Evolutionary conservation across 2,797 vertebrate species (phyloP), one percentile per base, ranked within the genome.

Genomic region (Hozukius guyotensis): DNA sequence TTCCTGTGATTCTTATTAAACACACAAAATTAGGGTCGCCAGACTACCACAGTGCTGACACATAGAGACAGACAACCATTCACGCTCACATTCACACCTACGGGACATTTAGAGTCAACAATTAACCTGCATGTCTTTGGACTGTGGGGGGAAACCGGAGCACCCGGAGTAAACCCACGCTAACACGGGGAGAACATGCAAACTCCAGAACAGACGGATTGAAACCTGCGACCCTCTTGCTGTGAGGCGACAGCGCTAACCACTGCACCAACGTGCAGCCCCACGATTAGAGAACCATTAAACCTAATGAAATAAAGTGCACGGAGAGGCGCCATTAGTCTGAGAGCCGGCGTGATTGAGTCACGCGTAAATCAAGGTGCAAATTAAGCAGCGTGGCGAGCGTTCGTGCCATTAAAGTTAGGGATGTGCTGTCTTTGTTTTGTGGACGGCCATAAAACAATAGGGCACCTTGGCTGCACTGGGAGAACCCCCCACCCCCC

Each of bases 261-360:
- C 46, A 20, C 46, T 20, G 46, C 46, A 20, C 46, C 18, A 20
- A 18, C 46, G 18, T 49, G 46, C 46, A 49, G 46, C 46, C 46
- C 46, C 18, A 2, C 42, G 6, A 46, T 52, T 20, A 52, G 20
- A 82, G 76, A 71, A 46, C 78, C 77, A 90, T 92, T 92, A 89
- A 85, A 88, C 2, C 7, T 81, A 89, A 93, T 92, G 75, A 88
- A 91, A 89, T 88, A 87, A 92, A 91, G 79, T 64, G 82, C 71
- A 73, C 3, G 8, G 72, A 84, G 86, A 85, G 16, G 46, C 57
- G 46, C 81, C 83, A 86, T 91, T 89, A 92, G 86, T 82, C 80
- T 88, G 79, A 88, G 81, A 84, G 87, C 82, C 1, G 59, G 57
- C 16, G 66, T 88, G 89, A 92, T 81, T 80, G 85, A 89, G 83